Evolutionary conservation across 2,113 vertebrate genomes (phyloP).

Genomic region (Sprattus sprattus): DNA sequence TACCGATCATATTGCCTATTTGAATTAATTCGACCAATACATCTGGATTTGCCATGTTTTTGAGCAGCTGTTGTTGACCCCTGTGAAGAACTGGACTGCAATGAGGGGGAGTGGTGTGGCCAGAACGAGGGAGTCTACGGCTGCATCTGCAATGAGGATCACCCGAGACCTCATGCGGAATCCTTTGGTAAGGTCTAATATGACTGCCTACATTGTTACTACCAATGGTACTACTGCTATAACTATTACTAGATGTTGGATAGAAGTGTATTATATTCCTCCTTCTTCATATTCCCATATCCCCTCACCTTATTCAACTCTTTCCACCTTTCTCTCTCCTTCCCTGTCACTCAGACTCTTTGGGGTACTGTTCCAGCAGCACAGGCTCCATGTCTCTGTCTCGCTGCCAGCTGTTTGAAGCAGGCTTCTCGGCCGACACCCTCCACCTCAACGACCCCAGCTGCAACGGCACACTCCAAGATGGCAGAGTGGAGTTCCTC

Average conservation of each 20-base stretch:
- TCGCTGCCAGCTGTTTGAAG: conserved; percentile 68
- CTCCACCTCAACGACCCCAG: conserved; percentile 60
- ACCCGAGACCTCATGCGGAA: conserved; percentile 42
- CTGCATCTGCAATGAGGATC: conserved; percentile 63
- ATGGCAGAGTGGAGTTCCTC: conserved; percentile 58
- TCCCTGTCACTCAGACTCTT: conserved; percentile 51
- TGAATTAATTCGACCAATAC: neutral
- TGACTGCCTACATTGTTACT: too few relatives aligned
- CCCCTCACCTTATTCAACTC: neutral
- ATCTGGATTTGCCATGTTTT: neutral
- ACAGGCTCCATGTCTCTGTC: conserved; percentile 61
- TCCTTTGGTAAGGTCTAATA: conserved; percentile 47
- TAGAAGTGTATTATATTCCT: neutral
- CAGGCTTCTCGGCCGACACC: conserved; percentile 50
- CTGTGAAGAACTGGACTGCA: conserved; percentile 59
- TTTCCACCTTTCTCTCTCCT: neutral
- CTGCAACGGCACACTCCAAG: conserved; percentile 54
- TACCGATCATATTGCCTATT: too few relatives aligned
- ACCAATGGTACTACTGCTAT: too few relatives aligned
- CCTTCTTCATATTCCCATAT: neutral
- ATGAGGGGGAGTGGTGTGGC: conserved; percentile 67
- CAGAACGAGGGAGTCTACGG: conserved; percentile 59
- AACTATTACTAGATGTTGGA: neutral
- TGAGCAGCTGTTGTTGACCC: conserved; percentile 51
- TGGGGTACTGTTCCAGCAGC: conserved; percentile 52